phyloP scores from a whole-genome alignment of 2,113 vertebrate species.

The Elephas maximus region DNA sequence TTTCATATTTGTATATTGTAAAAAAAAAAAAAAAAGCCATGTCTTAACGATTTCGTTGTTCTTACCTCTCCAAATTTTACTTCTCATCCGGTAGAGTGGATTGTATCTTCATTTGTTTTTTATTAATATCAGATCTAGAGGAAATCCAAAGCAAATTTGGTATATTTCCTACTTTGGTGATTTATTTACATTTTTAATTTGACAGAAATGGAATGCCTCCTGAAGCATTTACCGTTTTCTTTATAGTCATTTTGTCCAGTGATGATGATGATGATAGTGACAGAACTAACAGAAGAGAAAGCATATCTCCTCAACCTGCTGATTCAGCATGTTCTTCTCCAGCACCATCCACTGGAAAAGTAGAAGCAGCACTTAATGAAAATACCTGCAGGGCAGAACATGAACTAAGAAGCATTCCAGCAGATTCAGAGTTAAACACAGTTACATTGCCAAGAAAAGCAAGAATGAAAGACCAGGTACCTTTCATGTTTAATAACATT shows the following conservation, averaged over 20 bases:
- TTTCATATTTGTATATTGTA: slow-evolving; percentile 38
- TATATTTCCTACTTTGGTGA: background rate
- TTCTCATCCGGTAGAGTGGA: slow-evolving; percentile 4
- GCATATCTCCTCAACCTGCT: slow-evolving; percentile 94
- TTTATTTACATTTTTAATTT: slow-evolving; percentile 60
- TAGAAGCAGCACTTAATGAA: slow-evolving; percentile 95
- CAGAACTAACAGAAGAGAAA: slow-evolving; percentile 93
- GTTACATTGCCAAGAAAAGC: slow-evolving; percentile 92
- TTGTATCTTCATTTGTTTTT: slow-evolving; percentile 45
- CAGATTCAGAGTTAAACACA: slow-evolving; percentile 90
- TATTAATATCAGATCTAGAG: slow-evolving; percentile 33
- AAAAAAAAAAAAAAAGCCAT: background rate
- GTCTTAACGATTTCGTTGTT: slow-evolving; percentile 5
- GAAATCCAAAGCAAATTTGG: background rate
- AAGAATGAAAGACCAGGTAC: slow-evolving; percentile 97
- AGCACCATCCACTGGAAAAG: slow-evolving; percentile 93
- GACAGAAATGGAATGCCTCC: slow-evolving; percentile 75
- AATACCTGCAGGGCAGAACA: slow-evolving; percentile 90
- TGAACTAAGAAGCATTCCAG: slow-evolving; percentile 88
- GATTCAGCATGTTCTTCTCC: slow-evolving; percentile 96
- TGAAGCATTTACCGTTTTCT: slow-evolving; percentile 83
- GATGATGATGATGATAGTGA: slow-evolving; percentile 93
- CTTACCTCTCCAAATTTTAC: slow-evolving; percentile 22
- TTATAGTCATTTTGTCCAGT: slow-evolving; percentile 96
- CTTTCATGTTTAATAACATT: background rate